Evolutionary conservation across 2,888 invertebrate species (phyloP), one percentile per base, ranked within the genome.

Genomic region (Rotaria socialis): DNA sequence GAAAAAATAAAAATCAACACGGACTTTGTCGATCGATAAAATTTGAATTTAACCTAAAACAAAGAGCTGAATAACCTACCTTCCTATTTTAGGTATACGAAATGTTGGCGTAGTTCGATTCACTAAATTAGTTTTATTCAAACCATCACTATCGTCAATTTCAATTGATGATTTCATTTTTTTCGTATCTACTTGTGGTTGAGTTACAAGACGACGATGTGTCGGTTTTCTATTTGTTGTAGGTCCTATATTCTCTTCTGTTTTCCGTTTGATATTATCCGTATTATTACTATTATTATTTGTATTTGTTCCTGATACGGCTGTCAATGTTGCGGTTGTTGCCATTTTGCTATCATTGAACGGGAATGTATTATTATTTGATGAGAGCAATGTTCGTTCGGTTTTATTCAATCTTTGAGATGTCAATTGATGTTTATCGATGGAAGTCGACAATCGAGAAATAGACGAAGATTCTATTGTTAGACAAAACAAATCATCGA

Each of bases 11-110:
- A 11, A 10, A 52, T 14, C 6, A 55, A n/a, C 43, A 80, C 43
- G 80, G 80, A 80, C 80, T 80, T 80, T 80, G 43, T 80, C 80
- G 80, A 80, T 80, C 80, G 47, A 67, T 35, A 19, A 24, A 6
- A 14, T 16, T 35, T 67, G 55, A 55, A 16, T 67, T 27, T 3
- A 4, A 19, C 35, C 80, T 47, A 43, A 16, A 52, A 52, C 8
- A 52, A 52, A 52, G 14, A 50, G 14, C 2, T 55, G 19, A 55
- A 55, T 24, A 43, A 80, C 80, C 80, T 80, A 80, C 80, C 80
- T 80, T 80, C 43, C 80, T 47, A 80, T 6, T 47, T 80, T 80
- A 80, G 80, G 80, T 80, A 80, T 80, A 80, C 80, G 80, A 80
- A 47, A 80, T n/a, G 80, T 80, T 80, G 43, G 24, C 6, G 47